These are phyloP conservation scores for Agrilus mali DNA, from an alignment of 2,888 invertebrate species.

Conservation along the genomic window DNA sequence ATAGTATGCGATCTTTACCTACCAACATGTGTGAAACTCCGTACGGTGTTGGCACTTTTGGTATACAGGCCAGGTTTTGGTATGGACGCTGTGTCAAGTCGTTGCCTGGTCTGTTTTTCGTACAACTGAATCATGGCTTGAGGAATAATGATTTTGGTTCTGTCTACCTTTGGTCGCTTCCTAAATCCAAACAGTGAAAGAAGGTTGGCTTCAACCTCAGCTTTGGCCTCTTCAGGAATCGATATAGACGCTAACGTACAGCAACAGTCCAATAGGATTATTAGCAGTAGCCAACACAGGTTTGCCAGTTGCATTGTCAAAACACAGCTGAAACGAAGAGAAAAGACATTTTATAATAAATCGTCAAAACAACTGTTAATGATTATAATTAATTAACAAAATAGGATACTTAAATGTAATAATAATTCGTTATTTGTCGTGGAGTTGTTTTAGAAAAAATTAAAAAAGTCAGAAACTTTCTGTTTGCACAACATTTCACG, in stretches of 20 bases:
- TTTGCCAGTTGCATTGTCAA: slow-evolving; percentile 29
- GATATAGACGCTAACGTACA: slow-evolving; percentile 16
- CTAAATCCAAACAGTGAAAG: slow-evolving; percentile 50
- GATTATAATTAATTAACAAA: no score
- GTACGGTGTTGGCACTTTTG: slow-evolving; percentile 70
- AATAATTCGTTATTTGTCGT: no score
- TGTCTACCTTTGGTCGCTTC: slow-evolving; percentile 38
- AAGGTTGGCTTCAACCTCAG: slow-evolving; percentile 42
- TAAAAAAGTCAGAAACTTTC: no score
- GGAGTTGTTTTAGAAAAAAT: no score
- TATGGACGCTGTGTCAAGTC: slow-evolving; percentile 49
- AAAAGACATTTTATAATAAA: slow-evolving; percentile 5
- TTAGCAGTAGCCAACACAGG: slow-evolving; percentile 28
- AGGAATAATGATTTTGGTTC: slow-evolving; percentile 51
- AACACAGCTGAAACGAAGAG: slow-evolving; percentile 26
- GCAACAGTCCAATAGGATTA: slow-evolving; percentile 17
- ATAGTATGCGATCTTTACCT: slow-evolving; percentile 26
- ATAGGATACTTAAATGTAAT: no score
- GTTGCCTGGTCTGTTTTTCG: slow-evolving; percentile 49
- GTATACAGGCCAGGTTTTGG: slow-evolving; percentile 56
- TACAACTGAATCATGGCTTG: slow-evolving; percentile 73
- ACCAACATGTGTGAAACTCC: slow-evolving; percentile 74
- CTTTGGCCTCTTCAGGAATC: slow-evolving; percentile 24
- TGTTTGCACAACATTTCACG: no score
- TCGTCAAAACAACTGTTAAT: no score